Evolutionary conservation across 2,113 vertebrate genomes (phyloP), one percentile per base, ranked within the genome.

Genomic region (Peromyscus polionotus): DNA sequence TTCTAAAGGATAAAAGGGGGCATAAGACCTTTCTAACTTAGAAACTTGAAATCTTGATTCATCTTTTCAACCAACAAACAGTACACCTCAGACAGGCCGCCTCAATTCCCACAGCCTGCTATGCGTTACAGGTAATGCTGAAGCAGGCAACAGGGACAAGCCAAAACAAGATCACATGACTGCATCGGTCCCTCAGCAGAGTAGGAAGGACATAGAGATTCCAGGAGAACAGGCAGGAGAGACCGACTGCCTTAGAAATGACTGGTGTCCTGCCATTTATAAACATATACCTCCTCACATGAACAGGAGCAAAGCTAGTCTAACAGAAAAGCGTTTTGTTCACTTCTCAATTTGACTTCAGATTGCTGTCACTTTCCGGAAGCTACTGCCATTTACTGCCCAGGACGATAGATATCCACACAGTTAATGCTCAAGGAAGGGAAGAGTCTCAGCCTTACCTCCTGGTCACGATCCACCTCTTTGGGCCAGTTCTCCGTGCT

Each of bases 201-300:
- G 20, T 1, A 84, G 20, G 11, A 88, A 84, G 20, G 11, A 88
- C 17, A 45, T 13, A 88, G 63, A 97, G 13, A 92, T 54, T 54
- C 54, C 70, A 95, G 73, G 89, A 73, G 22, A 89, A 67, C 14
- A 92, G 88, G 36, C 24, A 91, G 68, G 33, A 94, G 90, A 95
- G 85, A 20, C 22, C 31, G 72, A 63, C 4, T 65, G 20, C n/a
- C 86, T 81, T 59, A 72, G 16, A n/a, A 67, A n/a, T 45, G 39
- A 33, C 20, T 42, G 16, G 24, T 39, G 93, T 96, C 88, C 79
- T 68, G 0, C 26, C 61, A 79, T 65, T 73, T 86, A 92, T 31
- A 84, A 39, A 75, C 59, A 87, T 75, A 87, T 70, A 65, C 42
- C 81, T 81, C 88, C 81, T 91, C 65, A 94, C 0, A 91, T 26